Percentiles rank a stretch among this genome's conserved stretches.
Conservation (phyloP, 1,140 invertebrate species). For the Papilio machaon region DNA sequence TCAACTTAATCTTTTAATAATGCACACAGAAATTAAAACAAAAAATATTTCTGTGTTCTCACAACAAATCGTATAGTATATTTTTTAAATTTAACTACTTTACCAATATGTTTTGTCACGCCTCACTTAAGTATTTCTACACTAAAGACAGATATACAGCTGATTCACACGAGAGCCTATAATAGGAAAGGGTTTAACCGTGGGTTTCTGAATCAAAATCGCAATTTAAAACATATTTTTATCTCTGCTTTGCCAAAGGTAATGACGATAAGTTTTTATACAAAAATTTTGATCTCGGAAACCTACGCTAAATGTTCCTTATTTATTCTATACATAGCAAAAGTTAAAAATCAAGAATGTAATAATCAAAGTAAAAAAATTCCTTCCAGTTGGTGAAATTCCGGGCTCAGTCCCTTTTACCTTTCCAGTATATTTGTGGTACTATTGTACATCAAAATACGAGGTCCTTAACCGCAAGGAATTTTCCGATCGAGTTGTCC, state of each 20-base stretch:
- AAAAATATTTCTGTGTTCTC: too few species aligned
- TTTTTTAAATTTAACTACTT: not conserved
- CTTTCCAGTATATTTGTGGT: slow-evolving; percentile 3
- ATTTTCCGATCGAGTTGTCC: slow-evolving; percentile 17
- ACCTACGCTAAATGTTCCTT: too few species aligned
- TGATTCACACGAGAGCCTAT: not conserved
- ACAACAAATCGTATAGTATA: too few species aligned
- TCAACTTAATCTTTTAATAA: not conserved
- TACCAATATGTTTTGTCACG: not conserved
- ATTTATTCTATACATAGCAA: too few species aligned
- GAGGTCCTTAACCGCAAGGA: slow-evolving; percentile 14
- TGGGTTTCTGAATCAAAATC: too few species aligned
- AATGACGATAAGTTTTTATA: too few species aligned
- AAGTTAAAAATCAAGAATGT: not conserved
- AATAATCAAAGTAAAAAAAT: slow-evolving; percentile 9
- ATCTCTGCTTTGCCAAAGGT: too few species aligned
- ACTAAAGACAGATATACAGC: too few species aligned
- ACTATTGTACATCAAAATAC: slow-evolving; percentile 1
- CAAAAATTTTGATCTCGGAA: too few species aligned
- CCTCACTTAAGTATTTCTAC: too few species aligned
- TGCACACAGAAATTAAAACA: not conserved
- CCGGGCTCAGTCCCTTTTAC: not conserved
- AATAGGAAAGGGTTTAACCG: not conserved
- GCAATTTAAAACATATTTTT: too few species aligned
- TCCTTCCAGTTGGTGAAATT: slow-evolving; percentile 5